A percentile compares a stretch with the other conserved stretches of the same genome.
phyloP scores from a whole-genome alignment of 2,888 invertebrate genomes.

The Aleiodes testaceus region DNA sequence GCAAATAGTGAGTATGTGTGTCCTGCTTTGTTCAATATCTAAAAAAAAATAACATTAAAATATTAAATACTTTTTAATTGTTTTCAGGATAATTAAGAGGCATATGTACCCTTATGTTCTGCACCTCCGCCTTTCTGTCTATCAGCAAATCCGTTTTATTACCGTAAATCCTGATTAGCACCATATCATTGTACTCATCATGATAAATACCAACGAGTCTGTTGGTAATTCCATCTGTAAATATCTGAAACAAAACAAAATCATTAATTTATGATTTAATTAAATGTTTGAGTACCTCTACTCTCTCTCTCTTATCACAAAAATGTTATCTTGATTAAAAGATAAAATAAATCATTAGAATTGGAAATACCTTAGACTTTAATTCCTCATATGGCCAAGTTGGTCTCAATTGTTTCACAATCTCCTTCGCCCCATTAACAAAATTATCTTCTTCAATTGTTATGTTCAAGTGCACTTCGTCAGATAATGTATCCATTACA shows the following conservation, averaged over 20 bases:
- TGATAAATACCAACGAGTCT: constrained; percentile 83
- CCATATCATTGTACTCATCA: constrained; percentile 78
- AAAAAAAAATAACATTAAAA: constrained; percentile 48
- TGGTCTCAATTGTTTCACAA: constrained; percentile 82
- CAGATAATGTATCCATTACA: constrained; percentile 51
- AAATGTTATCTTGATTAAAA: constrained; percentile 1
- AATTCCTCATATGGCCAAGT: constrained; percentile 80
- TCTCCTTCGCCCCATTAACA: constrained; percentile 79
- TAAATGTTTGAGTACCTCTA: neutral
- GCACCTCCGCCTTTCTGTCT: constrained; percentile 88
- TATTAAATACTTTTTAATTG: neutral
- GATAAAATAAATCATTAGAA: neutral
- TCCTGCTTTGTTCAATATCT: constrained; percentile 81
- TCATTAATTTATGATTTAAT: neutral
- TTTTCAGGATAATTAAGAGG: neutral
- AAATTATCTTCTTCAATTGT: constrained; percentile 81
- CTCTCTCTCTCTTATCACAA: neutral
- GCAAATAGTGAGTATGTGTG: constrained; percentile 92
- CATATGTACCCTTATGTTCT: constrained; percentile 60
- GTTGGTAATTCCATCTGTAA: constrained; percentile 96
- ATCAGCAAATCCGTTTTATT: constrained; percentile 94
- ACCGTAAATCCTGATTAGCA: constrained; percentile 93
- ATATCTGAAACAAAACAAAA: constrained; percentile 78
- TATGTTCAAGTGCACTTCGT: constrained; percentile 75
- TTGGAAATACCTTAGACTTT: constrained; percentile 80